Base-by-base conservation (phyloP, 1,140 invertebrate genomes). In the Aphaenogaster floridana region DNA sequence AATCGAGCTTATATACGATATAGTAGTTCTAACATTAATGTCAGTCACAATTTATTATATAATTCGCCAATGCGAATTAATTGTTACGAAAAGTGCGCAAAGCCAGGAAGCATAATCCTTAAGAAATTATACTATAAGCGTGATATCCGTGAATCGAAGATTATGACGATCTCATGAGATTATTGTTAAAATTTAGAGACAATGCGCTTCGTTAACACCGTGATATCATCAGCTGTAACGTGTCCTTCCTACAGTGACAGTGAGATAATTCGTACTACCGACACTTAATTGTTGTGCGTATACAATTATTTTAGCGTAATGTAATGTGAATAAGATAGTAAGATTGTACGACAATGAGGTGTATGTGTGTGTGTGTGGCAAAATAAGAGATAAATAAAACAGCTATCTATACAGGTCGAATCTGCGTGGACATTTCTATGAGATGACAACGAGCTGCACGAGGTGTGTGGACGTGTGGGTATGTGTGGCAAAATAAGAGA, bases 311-410 rank as follows among this genome's bases (percentile, higher is more conserved):
- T 45, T 54, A 7, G 34, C 17, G 13, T 48, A 28, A 63, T 71
- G 28, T 28, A 74, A 84, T 39, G 45, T 39, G 50, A 17, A 13
- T 80, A 68, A 45, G 42, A 63, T 34, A 80, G n/a, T 52, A 68
- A 83, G 13, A 54, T 63, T 76, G 50, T 69, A 50, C 69, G 3
- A 71, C 34, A 69, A 72, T 69, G 36, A 59, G 21, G 11, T 28
- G 21, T 52, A 28, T 9, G 15, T 15, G 9, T 17, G 28, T 17
- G 28, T 45, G 3, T 52, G 15, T 13, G 42, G 88, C 88, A 89
- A 90, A 89, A 86, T 50, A 90, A 83, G 63, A 86, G 39, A 48
- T 72, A 90, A 89, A 68, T 66, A 50, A 86, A 86, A 59, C 72
- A 86, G 66, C 83, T 59, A 80, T 66, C 36, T 68, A 79, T 50